Evolutionary conservation across 2,113 vertebrate genomes (phyloP).

Genomic region (Paedocypris sp.): DNA sequence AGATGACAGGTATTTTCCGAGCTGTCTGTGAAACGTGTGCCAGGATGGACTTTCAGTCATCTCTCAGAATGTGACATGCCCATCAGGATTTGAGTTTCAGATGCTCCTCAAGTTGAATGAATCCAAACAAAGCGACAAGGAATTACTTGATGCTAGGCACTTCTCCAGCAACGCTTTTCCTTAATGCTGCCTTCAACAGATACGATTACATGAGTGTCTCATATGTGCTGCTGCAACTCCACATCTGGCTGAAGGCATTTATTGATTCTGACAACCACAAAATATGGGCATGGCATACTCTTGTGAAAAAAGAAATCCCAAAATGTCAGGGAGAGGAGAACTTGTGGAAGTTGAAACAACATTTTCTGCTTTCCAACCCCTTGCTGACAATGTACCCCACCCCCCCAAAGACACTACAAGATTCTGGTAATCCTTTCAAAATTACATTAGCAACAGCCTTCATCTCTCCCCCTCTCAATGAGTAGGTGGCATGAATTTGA

Average conservation of each 20-base stretch:
- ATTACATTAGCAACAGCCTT: constrained; percentile 60
- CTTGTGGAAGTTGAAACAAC: constrained; percentile 56
- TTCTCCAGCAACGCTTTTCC: constrained; percentile 64
- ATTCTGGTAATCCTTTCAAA: constrained; percentile 67
- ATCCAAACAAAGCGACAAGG: constrained; percentile 59
- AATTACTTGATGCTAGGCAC: constrained; percentile 59
- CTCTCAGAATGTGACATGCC: constrained; percentile 54
- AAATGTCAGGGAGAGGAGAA: constrained; percentile 44
- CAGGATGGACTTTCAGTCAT: constrained; percentile 52
- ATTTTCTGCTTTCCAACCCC: constrained; percentile 44
- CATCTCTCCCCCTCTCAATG: constrained; percentile 55
- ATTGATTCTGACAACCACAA: constrained; percentile 66
- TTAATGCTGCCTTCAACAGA: constrained; percentile 67
- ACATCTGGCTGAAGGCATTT: constrained; percentile 62
- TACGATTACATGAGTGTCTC: constrained; percentile 66
- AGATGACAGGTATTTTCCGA: constrained; percentile 11
- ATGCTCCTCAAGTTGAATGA: constrained; percentile 66
- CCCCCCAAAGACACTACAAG: constrained; percentile 48
- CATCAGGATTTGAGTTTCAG: constrained; percentile 55
- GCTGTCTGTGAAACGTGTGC: constrained; percentile 40
- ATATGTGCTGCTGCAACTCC: constrained; percentile 63
- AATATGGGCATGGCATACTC: constrained; percentile 58
- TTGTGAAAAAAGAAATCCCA: constrained; percentile 36
- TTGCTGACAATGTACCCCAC: constrained; percentile 50
- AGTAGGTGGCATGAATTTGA: constrained; percentile 64